Conservation (phyloP, 2,113 vertebrate species). For the Lamprologus speciosus region DNA sequence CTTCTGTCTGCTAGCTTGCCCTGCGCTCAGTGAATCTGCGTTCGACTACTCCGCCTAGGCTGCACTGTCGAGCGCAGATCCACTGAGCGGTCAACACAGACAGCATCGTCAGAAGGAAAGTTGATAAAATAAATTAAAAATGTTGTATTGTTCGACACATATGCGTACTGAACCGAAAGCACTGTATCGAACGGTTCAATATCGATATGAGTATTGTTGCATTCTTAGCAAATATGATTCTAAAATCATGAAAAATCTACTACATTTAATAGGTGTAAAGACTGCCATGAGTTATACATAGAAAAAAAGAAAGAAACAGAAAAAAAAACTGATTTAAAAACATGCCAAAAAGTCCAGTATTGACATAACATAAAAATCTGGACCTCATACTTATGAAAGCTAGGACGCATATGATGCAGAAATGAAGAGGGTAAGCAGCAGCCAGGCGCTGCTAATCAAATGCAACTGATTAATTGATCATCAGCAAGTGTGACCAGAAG, state of each 20-base stretch:
- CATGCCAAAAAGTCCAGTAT: background rate
- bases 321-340: background rate
- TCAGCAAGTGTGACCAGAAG: background rate
- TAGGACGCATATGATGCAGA: background rate
- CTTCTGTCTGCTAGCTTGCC: rapidly evolving
- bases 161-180: too few species aligned
- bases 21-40: too few species aligned
- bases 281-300: background rate
- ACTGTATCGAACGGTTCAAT: too few species aligned
- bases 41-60: too few species aligned
- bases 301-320: background rate
- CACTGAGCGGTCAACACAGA: too few species aligned
- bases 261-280: background rate
- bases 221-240: background rate
- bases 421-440: background rate
- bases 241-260: background rate
- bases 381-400: background rate
- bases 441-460: background rate
- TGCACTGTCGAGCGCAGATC: too few species aligned
- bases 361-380: background rate
- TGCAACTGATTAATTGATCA: background rate
- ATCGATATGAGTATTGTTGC: too few species aligned
- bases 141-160: too few species aligned
- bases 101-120: too few species aligned
- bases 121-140: too few species aligned